These are phyloP conservation scores for Nothoprocta perdicaria DNA, from an alignment of 2,113 vertebrate genomes.

Conservation along the genomic window DNA sequence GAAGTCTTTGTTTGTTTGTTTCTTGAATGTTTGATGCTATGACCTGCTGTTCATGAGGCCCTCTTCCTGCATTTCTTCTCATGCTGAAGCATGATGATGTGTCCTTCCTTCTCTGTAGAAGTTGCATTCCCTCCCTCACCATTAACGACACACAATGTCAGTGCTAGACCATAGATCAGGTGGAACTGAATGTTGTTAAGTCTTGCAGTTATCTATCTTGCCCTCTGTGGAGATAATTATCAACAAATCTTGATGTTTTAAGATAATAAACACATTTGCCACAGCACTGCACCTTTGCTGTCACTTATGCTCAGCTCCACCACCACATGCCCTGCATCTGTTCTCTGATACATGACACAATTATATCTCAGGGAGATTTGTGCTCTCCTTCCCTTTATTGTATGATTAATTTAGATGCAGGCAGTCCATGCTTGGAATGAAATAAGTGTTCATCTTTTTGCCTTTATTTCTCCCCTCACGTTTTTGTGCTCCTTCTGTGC, in stretches of 20 bases:
- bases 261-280: slow-evolving; percentile 2
- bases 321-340: background rate
- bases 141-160: background rate
- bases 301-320: slow-evolving; percentile 25
- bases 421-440: slow-evolving; percentile 19
- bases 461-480: background rate
- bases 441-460: slow-evolving; percentile 48
- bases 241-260: background rate
- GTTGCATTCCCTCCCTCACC: background rate
- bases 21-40: background rate
- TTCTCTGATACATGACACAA: slow-evolving; percentile 41
- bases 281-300: slow-evolving; percentile 7
- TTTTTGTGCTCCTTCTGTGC: background rate
- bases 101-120: background rate
- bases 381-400: background rate
- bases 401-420: slow-evolving; percentile 42
- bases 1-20: background rate
- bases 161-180: background rate
- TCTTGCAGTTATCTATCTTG: background rate
- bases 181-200: background rate
- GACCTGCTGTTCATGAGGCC: background rate
- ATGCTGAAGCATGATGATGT: background rate
- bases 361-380: slow-evolving; percentile 40
- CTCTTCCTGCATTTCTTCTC: background rate
- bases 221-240: background rate